These are phyloP conservation scores for Drosophila buzzatii DNA, from an alignment of 2,888 invertebrate genomes.

Conservation along the genomic window DNA sequence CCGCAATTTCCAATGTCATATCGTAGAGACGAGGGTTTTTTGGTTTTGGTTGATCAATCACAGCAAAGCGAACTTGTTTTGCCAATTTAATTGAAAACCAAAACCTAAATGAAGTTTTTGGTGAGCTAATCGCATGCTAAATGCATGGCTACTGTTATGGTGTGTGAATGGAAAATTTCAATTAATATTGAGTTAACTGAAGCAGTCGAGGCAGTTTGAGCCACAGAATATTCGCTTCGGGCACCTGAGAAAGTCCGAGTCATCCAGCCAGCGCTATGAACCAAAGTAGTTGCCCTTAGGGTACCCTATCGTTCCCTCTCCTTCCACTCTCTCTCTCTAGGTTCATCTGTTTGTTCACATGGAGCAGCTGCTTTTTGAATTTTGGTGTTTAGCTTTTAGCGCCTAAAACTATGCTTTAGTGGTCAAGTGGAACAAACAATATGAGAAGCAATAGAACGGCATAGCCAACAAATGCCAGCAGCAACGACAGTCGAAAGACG, in stretches of 20 bases:
- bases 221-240: conserved; percentile 38
- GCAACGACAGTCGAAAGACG: conserved; percentile 23
- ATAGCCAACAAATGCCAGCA: conserved; percentile 48
- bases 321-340: neutral
- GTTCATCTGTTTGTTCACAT: conserved; percentile 36
- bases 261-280: conserved; percentile 48
- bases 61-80: conserved; percentile 34
- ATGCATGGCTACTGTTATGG: conserved; percentile 14
- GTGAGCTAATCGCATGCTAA: conserved; percentile 35
- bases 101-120: conserved; percentile 14
- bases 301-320: neutral
- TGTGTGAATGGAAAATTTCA: conserved; percentile 46
- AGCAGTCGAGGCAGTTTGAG: conserved; percentile 40
- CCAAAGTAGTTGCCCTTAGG: conserved; percentile 52
- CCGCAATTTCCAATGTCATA: conserved; percentile 63
- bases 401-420: conserved; percentile 80
- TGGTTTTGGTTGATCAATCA: conserved; percentile 55
- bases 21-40: conserved; percentile 17
- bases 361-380: conserved; percentile 78
- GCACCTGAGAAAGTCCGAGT: conserved; percentile 50
- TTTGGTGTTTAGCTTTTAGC: conserved; percentile 80
- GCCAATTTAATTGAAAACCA: conserved; percentile 33
- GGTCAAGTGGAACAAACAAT: conserved; percentile 79
- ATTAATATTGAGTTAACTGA: conserved; percentile 66
- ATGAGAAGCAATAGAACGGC: conserved; percentile 32